These are phyloP conservation scores for Crotalus helleri DNA, from an alignment of 2,113 vertebrate species.

Conservation along the genomic window DNA sequence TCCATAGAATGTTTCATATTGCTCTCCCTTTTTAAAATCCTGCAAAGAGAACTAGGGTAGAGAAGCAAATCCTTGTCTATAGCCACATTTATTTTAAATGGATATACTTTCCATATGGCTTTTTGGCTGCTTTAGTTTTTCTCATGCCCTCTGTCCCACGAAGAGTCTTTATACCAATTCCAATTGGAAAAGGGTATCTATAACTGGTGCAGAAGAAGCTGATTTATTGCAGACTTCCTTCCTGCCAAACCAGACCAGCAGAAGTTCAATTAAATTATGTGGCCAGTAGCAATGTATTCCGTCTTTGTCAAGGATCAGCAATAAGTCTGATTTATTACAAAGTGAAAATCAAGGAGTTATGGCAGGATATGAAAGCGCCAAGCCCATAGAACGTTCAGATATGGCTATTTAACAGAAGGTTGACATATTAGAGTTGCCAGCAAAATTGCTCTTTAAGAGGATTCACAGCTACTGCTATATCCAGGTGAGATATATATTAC, in stretches of 20 bases:
- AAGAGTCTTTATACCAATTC: constrained; percentile 28
- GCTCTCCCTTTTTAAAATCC: constrained; percentile 14
- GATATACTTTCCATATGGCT: constrained; percentile 32
- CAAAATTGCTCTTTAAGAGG: constrained; percentile 25
- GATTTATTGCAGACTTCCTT: not conserved
- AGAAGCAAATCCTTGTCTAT: constrained; percentile 32
- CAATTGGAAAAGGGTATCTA: constrained; percentile 25
- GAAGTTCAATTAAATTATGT: not conserved
- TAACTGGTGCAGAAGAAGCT: constrained; percentile 8
- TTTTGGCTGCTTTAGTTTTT: constrained; percentile 24
- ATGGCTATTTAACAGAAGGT: constrained; percentile 6
- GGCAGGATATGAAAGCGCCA: not conserved
- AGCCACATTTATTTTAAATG: constrained; percentile 40
- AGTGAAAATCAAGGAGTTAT: not conserved
- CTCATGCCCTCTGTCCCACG: constrained; percentile 33
- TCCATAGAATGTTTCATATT: not conserved
- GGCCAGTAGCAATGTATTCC: not conserved
- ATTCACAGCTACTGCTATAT: not conserved
- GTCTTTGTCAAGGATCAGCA: not conserved
- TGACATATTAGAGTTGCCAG: not conserved
- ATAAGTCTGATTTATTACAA: not conserved
- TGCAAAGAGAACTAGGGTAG: not conserved
- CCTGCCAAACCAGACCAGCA: not conserved
- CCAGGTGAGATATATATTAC: not conserved
- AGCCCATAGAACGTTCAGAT: not conserved